Conservation (phyloP, 2,888 invertebrate genomes). For the Tenthredo livida region DNA sequence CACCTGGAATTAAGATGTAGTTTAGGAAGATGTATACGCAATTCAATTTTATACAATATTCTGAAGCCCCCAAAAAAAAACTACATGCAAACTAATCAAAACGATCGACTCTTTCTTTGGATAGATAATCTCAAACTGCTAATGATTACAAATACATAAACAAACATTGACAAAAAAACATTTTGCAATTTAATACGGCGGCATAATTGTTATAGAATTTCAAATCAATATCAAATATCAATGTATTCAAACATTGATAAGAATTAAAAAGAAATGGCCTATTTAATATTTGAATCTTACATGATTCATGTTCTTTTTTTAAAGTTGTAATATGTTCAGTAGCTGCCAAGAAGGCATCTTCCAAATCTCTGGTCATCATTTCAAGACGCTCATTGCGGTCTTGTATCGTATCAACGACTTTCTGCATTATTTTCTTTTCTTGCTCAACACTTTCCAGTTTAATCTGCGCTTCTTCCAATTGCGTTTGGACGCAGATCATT, state of each 20-base stretch:
- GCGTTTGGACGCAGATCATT: neutral
- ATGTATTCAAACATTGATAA: neutral
- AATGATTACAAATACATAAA: neutral
- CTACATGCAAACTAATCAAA: neutral
- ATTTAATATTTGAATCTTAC: slow-evolving; percentile 23
- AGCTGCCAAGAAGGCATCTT: neutral
- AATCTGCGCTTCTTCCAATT: slow-evolving; percentile 3
- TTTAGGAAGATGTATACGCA: neutral
- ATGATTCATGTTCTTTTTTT: neutral
- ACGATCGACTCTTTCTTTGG: neutral
- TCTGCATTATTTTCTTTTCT: neutral
- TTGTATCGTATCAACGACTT: neutral
- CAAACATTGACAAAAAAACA: neutral
- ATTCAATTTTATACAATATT: neutral
- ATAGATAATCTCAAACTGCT: no score
- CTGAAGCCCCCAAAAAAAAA: neutral
- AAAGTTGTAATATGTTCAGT: neutral
- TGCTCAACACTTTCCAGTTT: neutral
- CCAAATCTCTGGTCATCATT: neutral
- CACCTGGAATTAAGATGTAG: neutral
- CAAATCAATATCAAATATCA: neutral
- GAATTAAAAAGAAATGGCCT: neutral
- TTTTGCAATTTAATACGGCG: neutral
- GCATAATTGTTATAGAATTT: neutral
- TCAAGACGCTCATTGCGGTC: neutral